These are phyloP conservation scores for Whitmania pigra DNA, from an alignment of 1,140 invertebrate species.

Conservation along the genomic window DNA sequence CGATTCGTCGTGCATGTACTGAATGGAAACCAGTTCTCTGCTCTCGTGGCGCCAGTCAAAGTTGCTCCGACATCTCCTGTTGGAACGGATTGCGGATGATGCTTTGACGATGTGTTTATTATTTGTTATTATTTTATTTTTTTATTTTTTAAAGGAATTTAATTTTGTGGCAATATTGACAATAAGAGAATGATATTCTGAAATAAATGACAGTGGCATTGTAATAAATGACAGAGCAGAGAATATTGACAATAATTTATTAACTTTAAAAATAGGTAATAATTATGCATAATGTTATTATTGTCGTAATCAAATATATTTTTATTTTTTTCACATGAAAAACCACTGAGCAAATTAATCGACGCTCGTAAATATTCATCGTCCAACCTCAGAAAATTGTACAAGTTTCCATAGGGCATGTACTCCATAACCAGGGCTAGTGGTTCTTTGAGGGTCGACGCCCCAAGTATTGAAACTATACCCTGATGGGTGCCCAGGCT, in stretches of 20 bases:
- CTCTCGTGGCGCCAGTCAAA: constrained; percentile 32
- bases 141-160: no score
- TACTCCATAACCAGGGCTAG: constrained; percentile 87
- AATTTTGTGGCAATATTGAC: no score
- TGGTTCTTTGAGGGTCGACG: constrained; percentile 76
- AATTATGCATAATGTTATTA: no score
- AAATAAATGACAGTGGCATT: no score
- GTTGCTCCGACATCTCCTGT: constrained; percentile 37
- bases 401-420: constrained; percentile 74
- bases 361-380: neutral
- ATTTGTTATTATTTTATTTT: no score
- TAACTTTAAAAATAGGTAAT: no score
- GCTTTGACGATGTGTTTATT: neutral
- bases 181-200: no score
- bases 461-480: constrained; percentile 89
- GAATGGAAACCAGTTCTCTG: constrained; percentile 32
- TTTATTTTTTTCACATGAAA: no score
- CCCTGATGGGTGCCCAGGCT: constrained; percentile 95
- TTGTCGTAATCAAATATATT: no score
- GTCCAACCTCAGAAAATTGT: constrained; percentile 58
- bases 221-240: no score
- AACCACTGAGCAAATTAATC: no score
- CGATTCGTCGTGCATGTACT: constrained; percentile 33
- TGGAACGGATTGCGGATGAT: neutral
- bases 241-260: no score